Evolutionary conservation across 2,797 vertebrate genomes (phyloP).

Genomic region (Diplodus puntazzo): DNA sequence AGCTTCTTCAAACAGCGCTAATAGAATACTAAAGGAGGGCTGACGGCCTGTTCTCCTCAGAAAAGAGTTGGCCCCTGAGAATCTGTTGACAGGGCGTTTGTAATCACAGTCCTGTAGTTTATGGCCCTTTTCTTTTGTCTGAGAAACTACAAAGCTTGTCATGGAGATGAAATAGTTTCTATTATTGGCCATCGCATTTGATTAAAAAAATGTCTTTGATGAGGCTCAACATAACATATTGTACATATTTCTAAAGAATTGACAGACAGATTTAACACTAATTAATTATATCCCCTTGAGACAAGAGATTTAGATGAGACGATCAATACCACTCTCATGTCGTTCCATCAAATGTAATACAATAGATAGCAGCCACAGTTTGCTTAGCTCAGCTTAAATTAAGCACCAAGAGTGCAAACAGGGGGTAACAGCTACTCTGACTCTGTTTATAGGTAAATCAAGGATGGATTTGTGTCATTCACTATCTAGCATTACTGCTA

Average conservation of each 20-base stretch:
- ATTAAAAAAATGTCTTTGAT: not conserved
- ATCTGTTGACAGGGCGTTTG: slow-evolving; percentile 51
- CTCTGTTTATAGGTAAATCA: not conserved
- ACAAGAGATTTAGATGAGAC: not conserved
- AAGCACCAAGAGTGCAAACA: not conserved
- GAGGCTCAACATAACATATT: not conserved
- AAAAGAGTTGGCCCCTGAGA: slow-evolving; percentile 50
- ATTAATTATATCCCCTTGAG: not conserved
- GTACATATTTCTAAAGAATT: not conserved
- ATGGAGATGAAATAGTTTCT: slow-evolving; percentile 1
- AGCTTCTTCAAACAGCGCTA: slow-evolving; percentile 70
- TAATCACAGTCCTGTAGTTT: slow-evolving; percentile 38
- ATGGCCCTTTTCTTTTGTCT: slow-evolving; percentile 27
- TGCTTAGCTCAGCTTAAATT: not conserved
- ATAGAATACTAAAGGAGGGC: slow-evolving; percentile 61
- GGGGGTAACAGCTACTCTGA: not conserved
- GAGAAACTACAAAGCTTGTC: slow-evolving; percentile 11
- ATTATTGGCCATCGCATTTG: not conserved
- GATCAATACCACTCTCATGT: not conserved
- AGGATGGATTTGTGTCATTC: no score
- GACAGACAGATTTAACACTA: not conserved
- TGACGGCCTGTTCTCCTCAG: slow-evolving; percentile 57
- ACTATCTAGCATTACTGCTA: no score
- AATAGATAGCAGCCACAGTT: not conserved
- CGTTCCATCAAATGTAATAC: not conserved